Conservation (phyloP, 2,113 vertebrate genomes). For the Chauna torquata region DNA sequence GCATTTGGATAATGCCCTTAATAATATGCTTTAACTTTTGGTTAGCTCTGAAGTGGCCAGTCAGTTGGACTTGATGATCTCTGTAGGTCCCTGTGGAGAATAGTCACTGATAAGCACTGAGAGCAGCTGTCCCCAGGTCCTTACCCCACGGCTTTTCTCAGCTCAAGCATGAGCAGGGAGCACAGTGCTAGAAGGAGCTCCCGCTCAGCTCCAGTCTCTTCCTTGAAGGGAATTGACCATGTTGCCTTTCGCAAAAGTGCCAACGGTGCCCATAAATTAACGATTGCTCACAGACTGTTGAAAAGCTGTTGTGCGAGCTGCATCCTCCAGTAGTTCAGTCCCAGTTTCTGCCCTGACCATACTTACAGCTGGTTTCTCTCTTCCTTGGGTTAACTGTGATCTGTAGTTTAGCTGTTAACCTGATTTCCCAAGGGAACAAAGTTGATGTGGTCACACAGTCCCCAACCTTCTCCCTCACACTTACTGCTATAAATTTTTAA, state of each 20-base stretch:
- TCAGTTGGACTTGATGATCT: too few species aligned
- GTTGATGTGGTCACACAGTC: neutral
- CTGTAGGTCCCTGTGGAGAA: too few species aligned
- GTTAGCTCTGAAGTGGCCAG: too few species aligned
- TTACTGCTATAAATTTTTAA: neutral
- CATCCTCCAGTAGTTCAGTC: accelerated
- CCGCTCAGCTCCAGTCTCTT: neutral
- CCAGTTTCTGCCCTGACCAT: neutral
- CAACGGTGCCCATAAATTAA: neutral
- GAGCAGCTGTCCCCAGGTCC: accelerated
- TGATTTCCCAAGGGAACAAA: neutral
- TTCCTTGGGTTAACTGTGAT: neutral
- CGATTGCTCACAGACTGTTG: neutral
- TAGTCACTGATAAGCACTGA: too few species aligned
- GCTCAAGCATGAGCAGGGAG: neutral
- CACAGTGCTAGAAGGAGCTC: neutral
- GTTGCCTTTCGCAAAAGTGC: neutral
- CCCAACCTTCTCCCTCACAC: neutral
- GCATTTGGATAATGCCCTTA: too few species aligned
- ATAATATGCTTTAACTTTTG: too few species aligned
- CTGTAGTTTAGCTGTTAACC: neutral
- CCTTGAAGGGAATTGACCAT: neutral
- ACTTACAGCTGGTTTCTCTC: neutral
- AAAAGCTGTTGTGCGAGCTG: neutral
- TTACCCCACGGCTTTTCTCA: neutral